Evolutionary conservation across 2,888 invertebrate genomes (phyloP).

Genomic region (Erebia aethiops): DNA sequence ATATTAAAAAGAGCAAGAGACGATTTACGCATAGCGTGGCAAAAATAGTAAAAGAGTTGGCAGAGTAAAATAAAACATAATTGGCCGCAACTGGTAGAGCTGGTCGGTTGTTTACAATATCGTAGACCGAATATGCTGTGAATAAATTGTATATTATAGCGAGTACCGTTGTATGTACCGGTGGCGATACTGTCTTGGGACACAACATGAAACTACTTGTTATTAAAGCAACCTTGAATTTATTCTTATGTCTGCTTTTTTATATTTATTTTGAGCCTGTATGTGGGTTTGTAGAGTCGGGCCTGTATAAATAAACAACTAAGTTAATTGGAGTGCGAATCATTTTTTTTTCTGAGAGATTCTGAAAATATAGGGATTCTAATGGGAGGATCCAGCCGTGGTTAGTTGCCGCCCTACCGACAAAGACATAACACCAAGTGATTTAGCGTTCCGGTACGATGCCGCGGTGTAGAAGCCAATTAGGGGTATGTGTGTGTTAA

Average conservation of each 20-base stretch:
- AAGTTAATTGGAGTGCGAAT: too few relatives aligned
- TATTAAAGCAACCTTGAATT: constrained; percentile 22
- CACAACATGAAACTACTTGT: constrained; percentile 24
- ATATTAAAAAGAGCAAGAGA: constrained; percentile 44
- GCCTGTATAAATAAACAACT: background rate
- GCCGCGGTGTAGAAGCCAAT: too few relatives aligned
- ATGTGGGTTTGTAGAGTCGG: background rate
- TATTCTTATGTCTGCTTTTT: constrained; percentile 18
- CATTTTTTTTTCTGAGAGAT: too few relatives aligned
- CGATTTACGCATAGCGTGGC: constrained; percentile 45
- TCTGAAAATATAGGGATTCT: too few relatives aligned
- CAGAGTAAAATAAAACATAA: constrained; percentile 44
- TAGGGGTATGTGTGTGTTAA: too few relatives aligned
- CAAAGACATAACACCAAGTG: too few relatives aligned
- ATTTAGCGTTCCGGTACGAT: too few relatives aligned
- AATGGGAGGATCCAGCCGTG: too few relatives aligned
- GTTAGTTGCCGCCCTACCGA: too few relatives aligned
- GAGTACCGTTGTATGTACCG: constrained; percentile 64
- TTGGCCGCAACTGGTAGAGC: constrained; percentile 41
- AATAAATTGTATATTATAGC: constrained; percentile 47
- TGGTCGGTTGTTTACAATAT: constrained; percentile 47
- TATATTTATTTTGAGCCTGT: background rate
- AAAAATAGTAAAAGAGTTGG: constrained; percentile 45
- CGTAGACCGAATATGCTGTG: constrained; percentile 58
- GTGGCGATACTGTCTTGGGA: constrained; percentile 41